phyloP scores from a whole-genome alignment of 2,113 vertebrate species.

The Pyrgilauda ruficollis region DNA sequence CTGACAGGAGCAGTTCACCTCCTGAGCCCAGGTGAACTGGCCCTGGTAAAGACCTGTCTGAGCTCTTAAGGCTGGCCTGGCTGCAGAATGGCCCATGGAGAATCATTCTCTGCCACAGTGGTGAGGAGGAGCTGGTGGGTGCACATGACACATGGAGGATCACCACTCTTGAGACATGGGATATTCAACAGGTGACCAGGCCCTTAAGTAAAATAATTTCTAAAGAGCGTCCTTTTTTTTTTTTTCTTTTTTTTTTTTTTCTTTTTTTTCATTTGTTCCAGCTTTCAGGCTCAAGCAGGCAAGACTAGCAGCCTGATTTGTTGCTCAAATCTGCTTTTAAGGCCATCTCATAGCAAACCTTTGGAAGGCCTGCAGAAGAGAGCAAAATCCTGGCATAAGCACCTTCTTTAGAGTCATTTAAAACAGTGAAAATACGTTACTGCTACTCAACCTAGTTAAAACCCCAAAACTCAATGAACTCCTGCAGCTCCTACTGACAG shows the following conservation, averaged over 20 bases:
- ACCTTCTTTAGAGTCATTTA: not conserved
- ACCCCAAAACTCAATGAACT: constrained; percentile 10
- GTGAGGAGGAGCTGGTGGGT: not conserved
- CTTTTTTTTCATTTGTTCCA: not conserved
- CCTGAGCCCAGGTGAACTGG: not conserved
- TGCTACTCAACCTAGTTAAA: constrained; percentile 30
- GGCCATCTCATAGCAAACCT: not conserved
- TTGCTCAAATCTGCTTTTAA: not conserved
- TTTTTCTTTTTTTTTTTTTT: not conserved
- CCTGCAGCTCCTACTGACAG: constrained; percentile 1
- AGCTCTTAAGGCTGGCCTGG: not conserved
- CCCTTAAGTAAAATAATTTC: not conserved
- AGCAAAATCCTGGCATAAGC: not conserved
- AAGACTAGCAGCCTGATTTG: not conserved
- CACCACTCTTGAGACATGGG: not conserved
- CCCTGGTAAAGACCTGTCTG: not conserved
- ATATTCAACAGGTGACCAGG: not conserved
- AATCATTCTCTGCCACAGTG: not conserved
- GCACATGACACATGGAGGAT: accelerated
- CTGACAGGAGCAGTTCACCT: not conserved
- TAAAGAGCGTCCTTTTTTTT: accelerated
- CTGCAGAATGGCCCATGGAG: not conserved
- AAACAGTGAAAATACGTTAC: not conserved
- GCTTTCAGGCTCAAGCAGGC: not conserved
- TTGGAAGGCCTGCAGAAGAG: not conserved